These are phyloP conservation scores for Cynoglossus semilaevis DNA, from an alignment of 2,113 vertebrate species.

Conservation along the genomic window DNA sequence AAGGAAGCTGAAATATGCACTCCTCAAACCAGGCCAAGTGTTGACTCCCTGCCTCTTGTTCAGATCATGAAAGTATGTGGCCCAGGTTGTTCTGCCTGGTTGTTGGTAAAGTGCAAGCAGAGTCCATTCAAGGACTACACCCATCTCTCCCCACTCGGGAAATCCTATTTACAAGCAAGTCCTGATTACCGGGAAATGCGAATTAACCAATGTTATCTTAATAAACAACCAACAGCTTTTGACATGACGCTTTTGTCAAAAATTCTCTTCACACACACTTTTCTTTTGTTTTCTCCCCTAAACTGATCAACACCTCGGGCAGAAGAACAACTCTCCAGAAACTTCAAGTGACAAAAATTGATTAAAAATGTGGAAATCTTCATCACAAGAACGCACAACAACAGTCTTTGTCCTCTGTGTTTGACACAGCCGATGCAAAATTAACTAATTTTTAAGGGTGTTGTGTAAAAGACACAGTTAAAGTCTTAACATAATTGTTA, in stretches of 20 bases:
- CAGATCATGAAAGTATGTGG: conserved; percentile 34
- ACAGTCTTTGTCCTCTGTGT: no score
- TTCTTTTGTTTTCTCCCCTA: no score
- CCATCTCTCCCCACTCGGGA: conserved; percentile 18
- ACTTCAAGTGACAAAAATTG: no score
- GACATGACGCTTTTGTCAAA: neutral
- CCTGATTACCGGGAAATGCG: conserved; percentile 25
- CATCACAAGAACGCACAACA: no score
- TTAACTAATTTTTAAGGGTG: no score
- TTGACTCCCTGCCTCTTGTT: conserved; percentile 37
- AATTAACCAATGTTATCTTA: neutral
- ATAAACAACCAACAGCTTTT: neutral
- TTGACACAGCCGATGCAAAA: no score
- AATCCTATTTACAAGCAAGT: neutral
- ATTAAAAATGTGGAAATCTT: no score
- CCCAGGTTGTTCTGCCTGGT: conserved; percentile 27
- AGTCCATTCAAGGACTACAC: conserved; percentile 26
- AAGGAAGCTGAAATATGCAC: conserved; percentile 59
- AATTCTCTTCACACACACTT: neutral
- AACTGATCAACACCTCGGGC: no score
- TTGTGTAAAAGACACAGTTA: no score
- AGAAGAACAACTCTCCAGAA: no score
- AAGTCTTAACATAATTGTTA: no score
- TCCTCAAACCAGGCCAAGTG: conserved; percentile 57
- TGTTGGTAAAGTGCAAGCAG: conserved; percentile 5